These are phyloP conservation scores for Petaurus breviceps DNA, from an alignment of 2,113 vertebrate genomes.

Conservation along the genomic window DNA sequence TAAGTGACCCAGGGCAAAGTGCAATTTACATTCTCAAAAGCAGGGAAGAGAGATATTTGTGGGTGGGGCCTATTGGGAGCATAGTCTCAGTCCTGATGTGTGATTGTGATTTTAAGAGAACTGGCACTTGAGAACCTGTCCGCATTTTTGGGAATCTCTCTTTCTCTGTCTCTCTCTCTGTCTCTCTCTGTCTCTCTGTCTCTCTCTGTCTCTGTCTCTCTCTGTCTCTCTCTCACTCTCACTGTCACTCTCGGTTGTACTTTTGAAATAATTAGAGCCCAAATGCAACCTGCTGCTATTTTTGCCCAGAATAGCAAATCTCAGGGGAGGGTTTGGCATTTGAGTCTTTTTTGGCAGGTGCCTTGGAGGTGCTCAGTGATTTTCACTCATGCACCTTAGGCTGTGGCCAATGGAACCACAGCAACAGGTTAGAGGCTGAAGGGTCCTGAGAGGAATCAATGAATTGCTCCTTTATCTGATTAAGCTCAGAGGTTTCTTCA, in stretches of 20 bases:
- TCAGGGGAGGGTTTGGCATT: neutral
- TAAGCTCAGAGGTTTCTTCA: neutral
- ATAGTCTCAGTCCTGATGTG: too few relatives aligned
- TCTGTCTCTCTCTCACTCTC: too few relatives aligned
- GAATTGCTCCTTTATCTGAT: neutral
- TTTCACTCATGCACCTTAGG: neutral
- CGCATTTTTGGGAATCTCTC: neutral
- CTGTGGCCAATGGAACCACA: neutral
- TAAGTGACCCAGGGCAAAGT: neutral
- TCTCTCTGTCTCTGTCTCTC: too few relatives aligned
- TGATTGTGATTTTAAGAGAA: neutral
- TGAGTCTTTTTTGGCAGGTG: neutral
- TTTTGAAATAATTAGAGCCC: neutral
- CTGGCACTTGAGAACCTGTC: neutral
- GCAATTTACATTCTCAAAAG: neutral
- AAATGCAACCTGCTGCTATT: neutral
- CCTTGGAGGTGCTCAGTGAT: neutral
- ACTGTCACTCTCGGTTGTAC: neutral
- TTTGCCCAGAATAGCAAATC: neutral
- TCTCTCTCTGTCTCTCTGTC: too few relatives aligned
- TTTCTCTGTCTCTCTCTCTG: too few relatives aligned
- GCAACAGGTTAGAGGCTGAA: neutral
- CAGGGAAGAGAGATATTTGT: neutral
- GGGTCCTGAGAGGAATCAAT: neutral
- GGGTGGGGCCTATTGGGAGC: neutral